Conservation (phyloP, 2,797 vertebrate genomes). For the Tangara arthus region DNA sequence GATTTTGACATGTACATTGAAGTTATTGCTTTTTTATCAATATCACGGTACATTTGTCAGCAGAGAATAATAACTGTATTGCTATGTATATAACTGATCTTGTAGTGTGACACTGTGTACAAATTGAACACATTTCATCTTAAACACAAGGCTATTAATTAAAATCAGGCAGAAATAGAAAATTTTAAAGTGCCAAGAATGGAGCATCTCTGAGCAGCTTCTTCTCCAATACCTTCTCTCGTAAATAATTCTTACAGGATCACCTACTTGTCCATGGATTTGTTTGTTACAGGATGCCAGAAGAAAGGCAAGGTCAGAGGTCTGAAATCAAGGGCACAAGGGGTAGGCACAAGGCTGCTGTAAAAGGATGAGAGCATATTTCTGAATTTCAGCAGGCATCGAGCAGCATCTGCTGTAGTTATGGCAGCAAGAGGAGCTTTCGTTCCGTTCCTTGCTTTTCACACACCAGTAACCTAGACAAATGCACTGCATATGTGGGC, state of each 20-base stretch:
- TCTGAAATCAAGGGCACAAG: not conserved
- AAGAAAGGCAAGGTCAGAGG: not conserved
- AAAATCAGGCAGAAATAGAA: slow-evolving; percentile 6
- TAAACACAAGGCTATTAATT: slow-evolving; percentile 57
- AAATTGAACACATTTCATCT: slow-evolving; percentile 50
- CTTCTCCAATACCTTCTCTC: not conserved
- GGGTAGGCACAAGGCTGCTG: not conserved
- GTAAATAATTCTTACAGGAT: not conserved
- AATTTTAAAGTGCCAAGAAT: not conserved
- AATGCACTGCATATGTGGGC: slow-evolving; percentile 58
- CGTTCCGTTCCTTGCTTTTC: slow-evolving; percentile 27
- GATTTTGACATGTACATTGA: slow-evolving; percentile 35
- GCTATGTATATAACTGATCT: slow-evolving; percentile 40
- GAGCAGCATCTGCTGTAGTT: slow-evolving; percentile 57
- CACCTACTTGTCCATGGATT: not conserved
- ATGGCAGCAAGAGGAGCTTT: slow-evolving; percentile 22
- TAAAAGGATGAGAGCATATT: not conserved
- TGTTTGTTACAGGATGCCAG: not conserved
- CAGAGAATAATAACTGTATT: slow-evolving; percentile 20
- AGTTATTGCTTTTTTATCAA: slow-evolving; percentile 63
- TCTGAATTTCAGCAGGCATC: slow-evolving; percentile 1
- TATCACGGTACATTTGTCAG: slow-evolving; percentile 58
- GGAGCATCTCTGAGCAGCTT: not conserved
- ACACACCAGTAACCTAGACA: slow-evolving; percentile 46
- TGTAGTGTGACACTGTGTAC: slow-evolving; percentile 28